Evolutionary conservation across 2,888 invertebrate species (phyloP).

Genomic region (Toxonevra muliebris): DNA sequence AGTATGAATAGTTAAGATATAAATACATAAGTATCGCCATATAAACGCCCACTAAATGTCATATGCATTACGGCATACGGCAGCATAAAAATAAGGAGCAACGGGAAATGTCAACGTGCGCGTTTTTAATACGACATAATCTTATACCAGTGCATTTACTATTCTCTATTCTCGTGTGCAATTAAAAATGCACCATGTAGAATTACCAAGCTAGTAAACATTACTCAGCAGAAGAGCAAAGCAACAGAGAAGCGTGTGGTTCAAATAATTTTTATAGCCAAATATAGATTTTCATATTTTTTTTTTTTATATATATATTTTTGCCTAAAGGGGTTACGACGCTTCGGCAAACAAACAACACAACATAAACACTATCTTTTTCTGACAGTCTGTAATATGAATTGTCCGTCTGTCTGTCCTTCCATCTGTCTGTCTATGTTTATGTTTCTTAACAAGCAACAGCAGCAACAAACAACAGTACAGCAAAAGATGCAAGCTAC

Average conservation of each 20-base stretch:
- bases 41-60: no score
- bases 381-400: slow-evolving; percentile 45
- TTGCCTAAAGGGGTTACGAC: not conserved
- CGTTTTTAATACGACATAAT: no score
- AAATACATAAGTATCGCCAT: no score
- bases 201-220: not conserved
- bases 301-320: not conserved
- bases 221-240: not conserved
- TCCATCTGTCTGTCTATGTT: slow-evolving; percentile 9
- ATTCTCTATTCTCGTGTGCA: not conserved
- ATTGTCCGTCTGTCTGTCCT: not conserved
- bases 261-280: not conserved
- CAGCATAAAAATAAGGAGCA: no score
- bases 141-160: no score
- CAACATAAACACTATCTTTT: no score
- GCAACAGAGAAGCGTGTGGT: not conserved
- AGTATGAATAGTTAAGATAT: no score
- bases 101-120: no score
- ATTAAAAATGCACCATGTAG: not conserved
- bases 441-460: slow-evolving; percentile 6
- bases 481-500: not conserved
- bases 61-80: no score
- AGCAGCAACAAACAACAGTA: not conserved
- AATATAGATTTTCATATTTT: slow-evolving; percentile 5
- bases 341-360: not conserved